Conservation (phyloP, 2,113 vertebrate species). For the Taurulus bubalis region DNA sequence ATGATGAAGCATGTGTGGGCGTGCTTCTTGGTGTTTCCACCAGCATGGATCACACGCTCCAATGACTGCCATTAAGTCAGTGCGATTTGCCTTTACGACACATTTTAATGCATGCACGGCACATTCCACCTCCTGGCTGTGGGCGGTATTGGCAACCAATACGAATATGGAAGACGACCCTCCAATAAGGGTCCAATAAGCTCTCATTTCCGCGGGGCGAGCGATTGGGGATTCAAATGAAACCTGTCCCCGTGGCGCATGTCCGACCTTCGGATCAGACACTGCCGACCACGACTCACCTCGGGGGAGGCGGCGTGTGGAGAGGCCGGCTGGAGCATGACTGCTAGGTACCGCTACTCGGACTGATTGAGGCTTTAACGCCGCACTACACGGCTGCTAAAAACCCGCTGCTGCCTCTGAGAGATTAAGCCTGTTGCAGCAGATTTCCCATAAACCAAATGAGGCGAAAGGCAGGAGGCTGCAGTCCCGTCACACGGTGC, state of each 20-base stretch:
- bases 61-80: constrained; percentile 21
- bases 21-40: constrained; percentile 30
- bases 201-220: constrained; percentile 12
- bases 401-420: constrained; percentile 18
- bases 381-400: constrained; percentile 20
- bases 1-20: constrained; percentile 16
- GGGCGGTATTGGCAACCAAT: background rate
- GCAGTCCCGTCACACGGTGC: background rate
- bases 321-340: constrained; percentile 18
- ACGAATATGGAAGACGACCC: constrained; percentile 26
- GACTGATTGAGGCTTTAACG: constrained; percentile 32
- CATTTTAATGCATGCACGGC: constrained; percentile 40
- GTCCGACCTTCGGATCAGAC: constrained; percentile 11
- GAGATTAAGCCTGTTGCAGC: constrained; percentile 28
- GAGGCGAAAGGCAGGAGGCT: background rate
- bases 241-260: constrained; percentile 8
- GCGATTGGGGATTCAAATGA: background rate
- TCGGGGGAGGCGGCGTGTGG: constrained; percentile 2
- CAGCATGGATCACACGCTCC: constrained; percentile 29
- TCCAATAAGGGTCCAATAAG: constrained; percentile 21
- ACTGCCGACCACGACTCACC: constrained; percentile 5
- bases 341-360: constrained; percentile 19
- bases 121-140: constrained; percentile 27
- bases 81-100: constrained; percentile 51
- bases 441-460: constrained; percentile 36